Base-by-base conservation (phyloP, 2,113 vertebrate genomes). In the human (Homo sapiens) region DNA sequence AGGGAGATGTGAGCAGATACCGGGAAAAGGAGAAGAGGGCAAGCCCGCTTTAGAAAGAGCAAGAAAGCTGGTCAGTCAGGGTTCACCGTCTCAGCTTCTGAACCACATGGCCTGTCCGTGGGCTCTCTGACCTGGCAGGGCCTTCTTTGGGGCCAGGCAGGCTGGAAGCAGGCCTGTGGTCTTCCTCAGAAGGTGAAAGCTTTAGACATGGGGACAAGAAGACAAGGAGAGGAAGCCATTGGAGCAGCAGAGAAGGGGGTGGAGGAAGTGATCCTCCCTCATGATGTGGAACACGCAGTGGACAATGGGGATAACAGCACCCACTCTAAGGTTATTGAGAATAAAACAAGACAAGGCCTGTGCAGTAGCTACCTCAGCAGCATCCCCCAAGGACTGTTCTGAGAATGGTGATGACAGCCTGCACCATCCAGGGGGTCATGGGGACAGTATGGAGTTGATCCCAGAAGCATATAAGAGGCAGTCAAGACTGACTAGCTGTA, bases 391-490 rank as follows among this genome's bases (percentile, higher is more conserved):
- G 40, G 23, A 22, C 50, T 16, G 45, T 50, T 78, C 8, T 12
- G 23, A 48, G 48, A 35, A 38, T 2, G 0, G 48, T 59, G 25
- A 11, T 3, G 43, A 50, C 59, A 11, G 72, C 18, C 6, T 22
- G 20, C n/a, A 8, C 57, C 23, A 2, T 4, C 3, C 0, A 11
- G 32, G 32, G 1, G 25, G 25, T 25, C 16, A 0, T 11, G 40
- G 32, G 55, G 75, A n/a, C 43, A 30, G 12, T 18, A 55, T 18
- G 23, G 61, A 27, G 78, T 32, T 40, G 9, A 25, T 50, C 40
- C 20, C 20, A 25, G 57, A 20, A 48, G 38, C 3, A 9, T 76
- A 22, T 7, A 20, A 9, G 13, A 5, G 32, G 25, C 17, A 23
- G 59, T 61, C 27, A 64, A 13, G 27, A 64, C 30, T 64, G 85